phyloP scores from a whole-genome alignment of 1,140 invertebrate species.

The Choristoneura fumiferana region DNA sequence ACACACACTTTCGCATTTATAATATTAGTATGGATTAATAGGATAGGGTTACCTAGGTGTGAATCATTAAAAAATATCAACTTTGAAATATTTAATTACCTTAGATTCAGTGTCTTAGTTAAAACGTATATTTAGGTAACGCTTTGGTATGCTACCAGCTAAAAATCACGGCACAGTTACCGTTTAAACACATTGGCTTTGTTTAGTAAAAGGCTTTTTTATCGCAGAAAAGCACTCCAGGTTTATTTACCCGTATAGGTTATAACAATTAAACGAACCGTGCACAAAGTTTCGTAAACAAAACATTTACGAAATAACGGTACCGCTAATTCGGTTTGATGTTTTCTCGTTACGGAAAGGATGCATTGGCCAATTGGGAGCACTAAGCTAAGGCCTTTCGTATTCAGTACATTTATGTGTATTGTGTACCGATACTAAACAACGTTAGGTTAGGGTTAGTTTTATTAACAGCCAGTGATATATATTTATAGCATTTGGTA shows the following conservation, averaged over 20 bases:
- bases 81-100: no score
- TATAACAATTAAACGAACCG: slow-evolving; percentile 4
- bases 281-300: slow-evolving; percentile 9
- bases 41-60: no score
- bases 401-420: background rate
- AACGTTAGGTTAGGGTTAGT: background rate
- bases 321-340: slow-evolving; percentile 15
- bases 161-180: no score
- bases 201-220: no score
- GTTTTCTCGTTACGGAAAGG: slow-evolving; percentile 15
- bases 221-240: background rate
- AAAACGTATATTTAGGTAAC: no score
- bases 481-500: background rate
- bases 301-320: slow-evolving; percentile 17
- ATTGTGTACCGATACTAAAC: background rate
- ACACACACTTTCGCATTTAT: no score
- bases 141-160: no score
- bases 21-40: no score
- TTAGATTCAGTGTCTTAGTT: no score
- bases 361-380: slow-evolving; percentile 12
- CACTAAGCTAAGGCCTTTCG: background rate
- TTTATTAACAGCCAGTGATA: background rate
- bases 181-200: no score
- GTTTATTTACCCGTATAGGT: background rate
- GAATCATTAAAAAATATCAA: no score